Evolutionary conservation across 1,140 invertebrate species (phyloP).

Genomic region (Antheraea pernyi): DNA sequence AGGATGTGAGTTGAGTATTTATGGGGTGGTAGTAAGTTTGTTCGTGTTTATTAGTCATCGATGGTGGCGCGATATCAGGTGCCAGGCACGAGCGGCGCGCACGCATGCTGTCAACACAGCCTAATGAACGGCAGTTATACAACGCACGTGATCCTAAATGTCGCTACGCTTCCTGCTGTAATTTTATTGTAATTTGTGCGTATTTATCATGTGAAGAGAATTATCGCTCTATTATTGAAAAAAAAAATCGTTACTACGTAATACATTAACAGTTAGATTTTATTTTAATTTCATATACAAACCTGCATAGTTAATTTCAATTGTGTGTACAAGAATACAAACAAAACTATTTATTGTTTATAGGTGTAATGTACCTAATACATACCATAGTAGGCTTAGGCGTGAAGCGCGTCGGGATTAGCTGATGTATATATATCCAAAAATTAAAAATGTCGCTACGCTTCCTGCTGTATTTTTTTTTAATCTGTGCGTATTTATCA

Average conservation of each 20-base stretch:
- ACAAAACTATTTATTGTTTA: no score
- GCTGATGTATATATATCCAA: no score
- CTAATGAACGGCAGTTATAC: constrained; percentile 73
- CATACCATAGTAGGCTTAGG: no score
- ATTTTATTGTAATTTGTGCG: constrained; percentile 75
- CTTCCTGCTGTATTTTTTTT: constrained; percentile 66
- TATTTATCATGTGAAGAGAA: constrained; percentile 73
- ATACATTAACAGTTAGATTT: no score
- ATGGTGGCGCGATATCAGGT: constrained; percentile 73
- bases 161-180: constrained; percentile 63
- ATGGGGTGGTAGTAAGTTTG: constrained; percentile 11
- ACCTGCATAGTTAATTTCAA: no score
- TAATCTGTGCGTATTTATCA: constrained; percentile 77
- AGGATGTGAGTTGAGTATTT: constrained; percentile 7
- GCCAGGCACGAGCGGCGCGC: constrained; percentile 72
- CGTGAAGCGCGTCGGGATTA: no score
- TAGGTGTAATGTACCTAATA: no score
- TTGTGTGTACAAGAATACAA: no score
- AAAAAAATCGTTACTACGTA: constrained; percentile 8
- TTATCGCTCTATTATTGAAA: constrained; percentile 44
- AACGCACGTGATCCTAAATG: constrained; percentile 72
- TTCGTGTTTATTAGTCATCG: constrained; percentile 74
- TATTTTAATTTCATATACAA: no score
- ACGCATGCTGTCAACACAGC: constrained; percentile 73
- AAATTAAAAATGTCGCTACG: constrained; percentile 67